Evolutionary conservation across 2,113 vertebrate genomes (phyloP), one percentile per base, ranked within the genome.

Genomic region (Amazona vittata): DNA sequence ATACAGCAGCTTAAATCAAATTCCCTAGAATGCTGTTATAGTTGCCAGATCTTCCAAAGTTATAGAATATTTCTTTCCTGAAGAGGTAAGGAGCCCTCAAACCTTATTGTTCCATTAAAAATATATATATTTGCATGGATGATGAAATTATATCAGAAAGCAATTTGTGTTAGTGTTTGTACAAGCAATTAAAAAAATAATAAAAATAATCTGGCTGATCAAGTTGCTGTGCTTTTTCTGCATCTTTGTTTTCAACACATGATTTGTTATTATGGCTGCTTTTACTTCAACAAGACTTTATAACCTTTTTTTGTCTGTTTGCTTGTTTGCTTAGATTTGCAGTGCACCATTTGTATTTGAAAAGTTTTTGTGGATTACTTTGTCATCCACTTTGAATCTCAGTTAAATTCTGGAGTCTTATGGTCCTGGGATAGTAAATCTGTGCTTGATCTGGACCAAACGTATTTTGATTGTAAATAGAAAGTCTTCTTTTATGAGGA

Each of bases 401-500:
- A 63, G 93, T 94, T 95, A 95, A 94, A 97, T 97, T 95, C 96
- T 87, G 68, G 59, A 63, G 84, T 95, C 93, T 97, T 80, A 64
- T 35, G 83, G 88, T 93, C 79, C 83, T 74, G 67, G 81, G 93
- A 93, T 84, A 96, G 96, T 98, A 96, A 98, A 97, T 97, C 96
- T 96, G 84, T 87, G 74, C 95, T 97, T 97, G 97, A 97, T 97
- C 97, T 86, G 91, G 89, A 92, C 96, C 95, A 95, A 97, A 97
- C 3, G 16, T 93, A 98, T 98, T 98, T 98, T 98, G 97, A 97
- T 97, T 98, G 98, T 98, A 98, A 98, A 98, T 98, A 98, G 98
- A 98, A 98, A 97, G 94, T 94, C 97, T 97, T 98, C 97, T 98
- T 98, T 98, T 98, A 98, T 97, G 97, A 98, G 98, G 98, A 97